Base-by-base conservation (phyloP, 2,888 invertebrate species). In the Drosophila leonis region DNA sequence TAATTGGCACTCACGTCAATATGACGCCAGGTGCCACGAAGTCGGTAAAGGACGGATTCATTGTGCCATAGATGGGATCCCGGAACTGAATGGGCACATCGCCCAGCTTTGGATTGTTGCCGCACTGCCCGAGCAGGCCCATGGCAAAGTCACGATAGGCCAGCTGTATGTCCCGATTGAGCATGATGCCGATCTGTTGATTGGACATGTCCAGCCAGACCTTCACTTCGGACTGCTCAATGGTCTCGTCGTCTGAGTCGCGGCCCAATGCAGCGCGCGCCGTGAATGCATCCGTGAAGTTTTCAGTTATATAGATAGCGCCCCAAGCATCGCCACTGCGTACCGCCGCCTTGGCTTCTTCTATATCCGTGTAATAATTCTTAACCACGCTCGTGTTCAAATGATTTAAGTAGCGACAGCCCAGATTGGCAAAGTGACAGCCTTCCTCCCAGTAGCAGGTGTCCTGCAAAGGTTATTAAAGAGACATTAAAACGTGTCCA, bases 11-110 rank as follows among this genome's bases (percentile, higher is more conserved):
- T 95, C 93, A 98, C 97, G 97, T 98, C 80, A 98, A 94, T 87
- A 98, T 98, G 74, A 98, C 98, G 80, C 98, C 98, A 48, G 98
- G 98, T 15, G 98, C 98, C 71, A 98, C 98, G 93, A 98, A 98
- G 93, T 98, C 98, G 0, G 98, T 98, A 91, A 98, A 98, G 15
- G 97, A 98, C 4, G 98, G 98, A 91, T 97, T 96, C 92, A 95
- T 96, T 66, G 96, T 96, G 60, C 98, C 98, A 92, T 98, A 98
- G 90, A 98, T 97, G 46, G 98, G 98, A 72, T 97, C 95, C 91
- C 96, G 96, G 93, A 98, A 97, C 93, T 97, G 96, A 84, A 97
- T 97, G 15, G 97, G 97, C 78, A 97, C 96, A 93, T 97, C 97
- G 18, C 98, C 98, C 37, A 98, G 94, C 88, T 96, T 97, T 1